Evolutionary conservation across 2,888 invertebrate genomes (phyloP).

Genomic region (Odontomyia ornata): DNA sequence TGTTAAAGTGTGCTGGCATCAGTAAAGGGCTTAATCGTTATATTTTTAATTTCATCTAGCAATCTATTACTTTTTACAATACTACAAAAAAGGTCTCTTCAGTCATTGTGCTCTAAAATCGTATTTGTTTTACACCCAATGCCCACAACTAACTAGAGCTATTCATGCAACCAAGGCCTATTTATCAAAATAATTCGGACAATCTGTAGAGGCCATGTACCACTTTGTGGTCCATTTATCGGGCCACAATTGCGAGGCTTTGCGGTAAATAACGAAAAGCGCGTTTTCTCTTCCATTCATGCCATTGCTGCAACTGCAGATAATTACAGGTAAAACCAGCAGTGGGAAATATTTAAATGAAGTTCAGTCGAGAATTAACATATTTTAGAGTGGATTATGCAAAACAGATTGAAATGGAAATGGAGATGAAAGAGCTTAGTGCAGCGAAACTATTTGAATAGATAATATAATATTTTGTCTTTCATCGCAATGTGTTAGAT

Average conservation of each 20-base stretch:
- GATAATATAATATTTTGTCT: no score
- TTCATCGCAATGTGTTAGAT: no score
- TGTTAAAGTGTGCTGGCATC: no score
- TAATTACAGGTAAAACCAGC: constrained; percentile 20
- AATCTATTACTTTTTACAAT: no score
- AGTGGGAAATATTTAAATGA: not conserved
- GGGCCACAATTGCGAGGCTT: constrained; percentile 8
- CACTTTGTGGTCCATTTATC: constrained; percentile 3
- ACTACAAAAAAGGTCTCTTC: no score
- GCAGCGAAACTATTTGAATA: no score
- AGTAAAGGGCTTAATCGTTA: no score
- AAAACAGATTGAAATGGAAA: constrained; percentile 3
- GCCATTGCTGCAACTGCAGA: not conserved
- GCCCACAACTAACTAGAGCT: no score
- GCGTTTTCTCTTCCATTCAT: not conserved
- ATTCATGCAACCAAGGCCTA: no score
- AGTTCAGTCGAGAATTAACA: not conserved
- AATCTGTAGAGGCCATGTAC: not conserved
- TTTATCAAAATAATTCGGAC: not conserved
- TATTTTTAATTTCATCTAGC: no score
- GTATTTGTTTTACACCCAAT: no score
- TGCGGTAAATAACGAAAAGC: not conserved
- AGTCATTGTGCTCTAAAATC: no score
- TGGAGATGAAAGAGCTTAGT: not conserved
- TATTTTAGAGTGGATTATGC: constrained; percentile 20